Evolutionary conservation across 2,797 vertebrate species (phyloP), one percentile per base, ranked within the genome.

Genomic region (Manis pentadactyla): DNA sequence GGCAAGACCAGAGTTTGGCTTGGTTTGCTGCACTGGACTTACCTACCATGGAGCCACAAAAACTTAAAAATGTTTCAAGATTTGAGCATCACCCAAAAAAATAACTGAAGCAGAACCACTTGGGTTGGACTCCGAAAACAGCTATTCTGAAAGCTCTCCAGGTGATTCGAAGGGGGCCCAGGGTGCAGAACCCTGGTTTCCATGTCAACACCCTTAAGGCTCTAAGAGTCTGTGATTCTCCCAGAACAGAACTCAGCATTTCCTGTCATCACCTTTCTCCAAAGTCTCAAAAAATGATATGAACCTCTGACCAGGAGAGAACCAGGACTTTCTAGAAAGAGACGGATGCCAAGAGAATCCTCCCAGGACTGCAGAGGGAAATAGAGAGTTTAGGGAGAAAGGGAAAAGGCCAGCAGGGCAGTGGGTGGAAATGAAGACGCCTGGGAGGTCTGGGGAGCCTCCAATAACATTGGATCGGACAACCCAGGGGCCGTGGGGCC

Each of bases 401-500:
- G 59, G n/a, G 73, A 74, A 78, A 93, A 93, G 93, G 86, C 87
- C 51, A 6, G 66, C 78, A 66, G 89, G 81, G 77, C 75, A 25
- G 90, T 0, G 12, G 57, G 78, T 90, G 71, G 92, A 89, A 92
- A 59, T 25, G n/a, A 66, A 93, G 69, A 39, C 0, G 39, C 96
- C 97, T 94, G 97, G 97, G 97, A 97, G 97, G 96, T 97, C 96
- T 83, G 86, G 78, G 92, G 95, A 94, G 93, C 87, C 89, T 97
- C 88, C 85, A 90, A 68, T 87, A 94, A 91, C 88, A 96, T 17
- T 31, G 82, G 71, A 21, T 49, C 1, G 79, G 96, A 94, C 92
- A 29, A 15, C 13, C 13, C 81, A 86, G 95, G 94, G 93, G 91
- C 91, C 4, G 61, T 15, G 12, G 74, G 93, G 91, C 82, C 91